Conservation (phyloP, 2,888 invertebrate species). For the Agriotes lineatus region DNA sequence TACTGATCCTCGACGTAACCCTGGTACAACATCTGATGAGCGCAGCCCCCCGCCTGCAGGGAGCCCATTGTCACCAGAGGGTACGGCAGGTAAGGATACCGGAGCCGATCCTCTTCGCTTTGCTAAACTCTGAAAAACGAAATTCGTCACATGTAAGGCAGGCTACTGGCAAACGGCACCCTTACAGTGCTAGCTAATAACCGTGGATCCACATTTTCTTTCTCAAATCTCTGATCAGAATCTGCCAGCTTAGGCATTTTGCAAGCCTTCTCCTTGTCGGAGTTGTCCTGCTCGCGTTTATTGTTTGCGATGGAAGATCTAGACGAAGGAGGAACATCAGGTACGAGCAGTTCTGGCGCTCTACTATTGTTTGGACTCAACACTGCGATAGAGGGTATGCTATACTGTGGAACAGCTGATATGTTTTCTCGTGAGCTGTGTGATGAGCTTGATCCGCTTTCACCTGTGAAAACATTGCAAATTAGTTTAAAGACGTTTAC, state of each 20-base stretch:
- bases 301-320: conserved; percentile 56
- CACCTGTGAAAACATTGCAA: conserved; percentile 49
- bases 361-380: conserved; percentile 64
- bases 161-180: no score
- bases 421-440: conserved; percentile 65
- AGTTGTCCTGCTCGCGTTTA: conserved; percentile 62
- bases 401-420: conserved; percentile 56
- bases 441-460: conserved; percentile 63
- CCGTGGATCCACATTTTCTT: conserved; percentile 73
- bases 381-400: conserved; percentile 64
- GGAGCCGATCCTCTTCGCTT: conserved; percentile 75
- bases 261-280: conserved; percentile 64
- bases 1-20: conserved; percentile 68
- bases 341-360: conserved; percentile 56
- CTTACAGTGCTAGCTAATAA: conserved; percentile 57
- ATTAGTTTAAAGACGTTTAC: no score
- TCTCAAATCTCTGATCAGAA: conserved; percentile 66
- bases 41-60: conserved; percentile 67
- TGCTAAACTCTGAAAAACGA: conserved; percentile 65
- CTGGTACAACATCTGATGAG: conserved; percentile 66
- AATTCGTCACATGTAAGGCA: no score
- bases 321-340: conserved; percentile 50
- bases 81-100: conserved; percentile 65
- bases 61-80: conserved; percentile 63
- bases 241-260: conserved; percentile 69